Evolutionary conservation across 2,888 invertebrate species (phyloP).

Genomic region (Cheilosia soror): DNA sequence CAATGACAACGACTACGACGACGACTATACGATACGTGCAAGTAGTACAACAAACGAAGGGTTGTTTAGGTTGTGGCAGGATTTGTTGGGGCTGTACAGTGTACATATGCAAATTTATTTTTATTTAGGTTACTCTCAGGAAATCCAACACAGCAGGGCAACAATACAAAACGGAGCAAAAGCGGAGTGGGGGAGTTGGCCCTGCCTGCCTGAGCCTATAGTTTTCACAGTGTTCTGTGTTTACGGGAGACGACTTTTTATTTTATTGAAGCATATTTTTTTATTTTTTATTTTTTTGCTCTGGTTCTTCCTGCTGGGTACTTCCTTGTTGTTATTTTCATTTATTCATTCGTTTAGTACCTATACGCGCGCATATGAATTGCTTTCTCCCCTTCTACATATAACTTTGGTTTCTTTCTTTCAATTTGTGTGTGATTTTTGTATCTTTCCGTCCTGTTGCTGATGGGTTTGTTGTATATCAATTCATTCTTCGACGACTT

Average conservation of each 20-base stretch:
- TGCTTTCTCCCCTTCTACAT: neutral
- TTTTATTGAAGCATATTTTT: constrained; percentile 2
- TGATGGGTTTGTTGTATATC: constrained; percentile 61
- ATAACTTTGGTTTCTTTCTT: constrained; percentile 7
- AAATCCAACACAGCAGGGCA: constrained; percentile 70
- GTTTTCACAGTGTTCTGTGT: constrained; percentile 33
- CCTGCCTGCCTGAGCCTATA: constrained; percentile 23
- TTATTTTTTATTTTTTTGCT: constrained; percentile 50
- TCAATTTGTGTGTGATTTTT: constrained; percentile 57
- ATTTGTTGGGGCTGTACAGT: constrained; percentile 63
- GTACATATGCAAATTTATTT: constrained; percentile 67
- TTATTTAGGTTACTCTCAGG: constrained; percentile 74
- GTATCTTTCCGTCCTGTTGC: constrained; percentile 57
- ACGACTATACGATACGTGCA: constrained; percentile 28
- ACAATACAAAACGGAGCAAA: constrained; percentile 56
- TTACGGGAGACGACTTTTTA: constrained; percentile 27
- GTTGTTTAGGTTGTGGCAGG: constrained; percentile 61
- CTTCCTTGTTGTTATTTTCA: constrained; percentile 72
- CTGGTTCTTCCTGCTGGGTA: constrained; percentile 58
- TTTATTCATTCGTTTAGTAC: constrained; percentile 72
- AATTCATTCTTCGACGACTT: constrained; percentile 65
- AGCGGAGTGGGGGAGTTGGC: neutral
- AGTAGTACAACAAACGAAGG: constrained; percentile 62
- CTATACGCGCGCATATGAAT: constrained; percentile 45
- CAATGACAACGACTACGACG: constrained; percentile 22